Conservation (phyloP, 2,113 vertebrate species). For the Cervus canadensis region DNA sequence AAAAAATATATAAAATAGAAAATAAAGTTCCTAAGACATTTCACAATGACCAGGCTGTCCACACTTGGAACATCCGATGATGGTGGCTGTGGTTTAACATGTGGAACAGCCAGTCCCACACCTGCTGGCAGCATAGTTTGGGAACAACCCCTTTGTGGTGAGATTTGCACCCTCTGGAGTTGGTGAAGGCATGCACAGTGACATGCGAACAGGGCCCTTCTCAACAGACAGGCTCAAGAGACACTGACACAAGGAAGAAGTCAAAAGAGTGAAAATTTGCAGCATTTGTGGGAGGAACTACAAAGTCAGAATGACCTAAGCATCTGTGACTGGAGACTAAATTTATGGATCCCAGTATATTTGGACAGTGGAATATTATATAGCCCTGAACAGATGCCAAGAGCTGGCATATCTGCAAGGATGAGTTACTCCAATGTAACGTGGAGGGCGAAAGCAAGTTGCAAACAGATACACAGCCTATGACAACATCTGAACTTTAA, state of each 20-base stretch:
- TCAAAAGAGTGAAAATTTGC: neutral
- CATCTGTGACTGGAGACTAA: neutral
- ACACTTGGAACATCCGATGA: neutral
- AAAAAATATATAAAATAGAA: neutral
- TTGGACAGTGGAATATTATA: neutral
- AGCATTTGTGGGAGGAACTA: neutral
- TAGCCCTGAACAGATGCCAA: neutral
- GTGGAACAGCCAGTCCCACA: neutral
- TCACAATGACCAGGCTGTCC: neutral
- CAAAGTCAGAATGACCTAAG: neutral
- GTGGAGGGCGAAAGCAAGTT: neutral
- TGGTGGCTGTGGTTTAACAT: neutral
- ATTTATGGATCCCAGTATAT: fast-evolving
- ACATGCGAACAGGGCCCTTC: neutral
- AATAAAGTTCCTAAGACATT: neutral
- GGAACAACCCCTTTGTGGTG: neutral
- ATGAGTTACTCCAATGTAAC: no score
- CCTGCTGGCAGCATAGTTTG: neutral
- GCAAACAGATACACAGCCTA: neutral
- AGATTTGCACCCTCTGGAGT: neutral
- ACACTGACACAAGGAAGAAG: neutral
- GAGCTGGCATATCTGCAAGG: neutral
- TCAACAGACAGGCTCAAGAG: neutral
- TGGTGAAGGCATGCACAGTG: neutral
- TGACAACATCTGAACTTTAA: neutral